Evolutionary conservation across 2,797 vertebrate species (phyloP).

Genomic region (Ispidina picta): DNA sequence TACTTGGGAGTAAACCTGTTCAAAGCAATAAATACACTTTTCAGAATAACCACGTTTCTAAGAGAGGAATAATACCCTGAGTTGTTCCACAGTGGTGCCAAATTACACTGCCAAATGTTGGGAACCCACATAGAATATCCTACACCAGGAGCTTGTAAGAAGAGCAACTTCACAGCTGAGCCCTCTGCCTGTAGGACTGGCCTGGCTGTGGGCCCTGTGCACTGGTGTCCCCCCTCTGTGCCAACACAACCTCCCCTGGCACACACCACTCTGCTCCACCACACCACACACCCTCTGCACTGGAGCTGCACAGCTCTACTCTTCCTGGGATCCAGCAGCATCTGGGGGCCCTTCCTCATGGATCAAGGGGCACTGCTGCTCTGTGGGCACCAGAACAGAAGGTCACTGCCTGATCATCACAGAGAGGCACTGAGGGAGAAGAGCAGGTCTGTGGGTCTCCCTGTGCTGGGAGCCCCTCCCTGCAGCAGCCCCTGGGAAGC

Average conservation of each 20-base stretch:
- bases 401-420: not conserved
- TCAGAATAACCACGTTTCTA: not conserved
- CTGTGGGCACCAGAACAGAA: not conserved
- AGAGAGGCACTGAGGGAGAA: not conserved
- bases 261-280: not conserved
- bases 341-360: not conserved
- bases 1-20: not conserved
- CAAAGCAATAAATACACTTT: not conserved
- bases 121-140: not conserved
- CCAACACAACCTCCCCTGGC: not conserved
- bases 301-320: not conserved
- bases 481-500: not conserved
- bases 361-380: not conserved
- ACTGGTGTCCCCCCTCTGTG: not conserved
- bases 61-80: not conserved
- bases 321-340: fast-evolving
- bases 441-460: not conserved
- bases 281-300: fast-evolving
- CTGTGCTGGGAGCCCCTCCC: not conserved
- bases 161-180: not conserved
- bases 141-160: not conserved
- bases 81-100: not conserved
- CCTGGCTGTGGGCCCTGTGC: not conserved
- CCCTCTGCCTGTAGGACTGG: not conserved
- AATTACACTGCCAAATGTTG: not conserved